Conservation (phyloP, 2,888 invertebrate genomes). For the Heliothis peltigera region DNA sequence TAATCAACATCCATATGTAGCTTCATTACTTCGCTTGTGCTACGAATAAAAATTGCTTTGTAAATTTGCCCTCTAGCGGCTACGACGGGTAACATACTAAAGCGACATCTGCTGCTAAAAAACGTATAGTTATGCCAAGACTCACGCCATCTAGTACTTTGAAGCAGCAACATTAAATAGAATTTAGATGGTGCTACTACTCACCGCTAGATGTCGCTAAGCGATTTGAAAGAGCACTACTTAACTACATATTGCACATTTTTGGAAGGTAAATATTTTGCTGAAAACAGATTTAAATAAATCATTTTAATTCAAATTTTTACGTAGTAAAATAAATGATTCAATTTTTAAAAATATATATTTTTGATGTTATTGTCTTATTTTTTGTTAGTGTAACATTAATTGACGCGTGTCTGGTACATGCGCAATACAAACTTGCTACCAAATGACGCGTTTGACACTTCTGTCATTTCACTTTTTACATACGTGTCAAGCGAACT, state of each 20-base stretch:
- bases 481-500: constrained; percentile 87
- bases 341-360: not conserved
- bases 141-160: constrained; percentile 25
- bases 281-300: no score
- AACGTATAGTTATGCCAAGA: no score
- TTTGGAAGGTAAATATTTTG: not conserved
- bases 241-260: no score
- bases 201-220: constrained; percentile 33
- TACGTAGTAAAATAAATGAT: no score
- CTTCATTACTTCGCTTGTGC: not conserved
- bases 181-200: constrained; percentile 9
- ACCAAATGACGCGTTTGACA: constrained; percentile 76
- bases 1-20: no score
- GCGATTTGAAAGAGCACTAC: no score
- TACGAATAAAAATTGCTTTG: not conserved
- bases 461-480: constrained; percentile 82
- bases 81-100: not conserved
- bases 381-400: constrained; percentile 62
- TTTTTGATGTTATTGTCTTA: not conserved
- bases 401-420: constrained; percentile 71
- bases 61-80: constrained; percentile 3
- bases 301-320: no score
- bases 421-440: constrained; percentile 63
- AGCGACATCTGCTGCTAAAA: constrained; percentile 34
- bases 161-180: no score